These are phyloP conservation scores for Crambe crambe DNA, from an alignment of 37 sponge, comb jelly and placozoan species.

Conservation along the genomic window DNA sequence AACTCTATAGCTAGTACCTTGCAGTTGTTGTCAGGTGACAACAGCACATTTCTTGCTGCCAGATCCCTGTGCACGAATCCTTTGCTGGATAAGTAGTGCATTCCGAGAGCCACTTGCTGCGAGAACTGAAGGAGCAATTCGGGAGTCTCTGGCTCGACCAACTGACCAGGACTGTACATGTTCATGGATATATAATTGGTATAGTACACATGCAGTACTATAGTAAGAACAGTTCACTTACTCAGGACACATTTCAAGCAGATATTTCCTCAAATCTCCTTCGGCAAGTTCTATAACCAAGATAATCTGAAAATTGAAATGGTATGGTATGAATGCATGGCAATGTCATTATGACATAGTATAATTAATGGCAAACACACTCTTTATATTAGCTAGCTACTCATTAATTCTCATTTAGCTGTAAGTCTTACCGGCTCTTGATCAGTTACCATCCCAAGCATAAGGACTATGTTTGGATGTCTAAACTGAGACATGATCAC, in stretches of 20 bases:
- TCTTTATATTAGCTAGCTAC: not conserved
- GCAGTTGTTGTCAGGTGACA: not conserved
- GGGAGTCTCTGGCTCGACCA: not conserved
- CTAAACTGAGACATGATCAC: conserved; percentile 12
- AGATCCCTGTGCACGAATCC: not conserved
- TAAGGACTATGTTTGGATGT: conserved; percentile 20
- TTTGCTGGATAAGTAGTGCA: not conserved
- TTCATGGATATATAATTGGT: too few relatives aligned
- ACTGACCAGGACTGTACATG: not conserved
- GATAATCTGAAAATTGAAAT: not conserved
- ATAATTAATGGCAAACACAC: too few relatives aligned
- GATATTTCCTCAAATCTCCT: conserved; percentile 12
- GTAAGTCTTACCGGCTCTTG: conserved; percentile 3
- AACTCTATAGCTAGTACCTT: too few relatives aligned
- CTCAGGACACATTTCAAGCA: not conserved
- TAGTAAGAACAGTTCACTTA: too few relatives aligned
- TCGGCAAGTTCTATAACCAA: conserved; percentile 9
- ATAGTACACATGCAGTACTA: not conserved
- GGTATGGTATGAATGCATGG: not conserved
- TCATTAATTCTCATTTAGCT: not conserved
- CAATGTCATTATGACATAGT: too few relatives aligned
- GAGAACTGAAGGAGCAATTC: not conserved
- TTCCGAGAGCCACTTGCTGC: not conserved
- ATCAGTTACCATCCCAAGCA: conserved; percentile 13
- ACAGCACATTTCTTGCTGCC: not conserved